Percentiles rank a stretch among this genome's conserved stretches.
These are phyloP conservation scores for Cybosia mesomella DNA, from an alignment of 2,888 invertebrate species.

Conservation along the genomic window DNA sequence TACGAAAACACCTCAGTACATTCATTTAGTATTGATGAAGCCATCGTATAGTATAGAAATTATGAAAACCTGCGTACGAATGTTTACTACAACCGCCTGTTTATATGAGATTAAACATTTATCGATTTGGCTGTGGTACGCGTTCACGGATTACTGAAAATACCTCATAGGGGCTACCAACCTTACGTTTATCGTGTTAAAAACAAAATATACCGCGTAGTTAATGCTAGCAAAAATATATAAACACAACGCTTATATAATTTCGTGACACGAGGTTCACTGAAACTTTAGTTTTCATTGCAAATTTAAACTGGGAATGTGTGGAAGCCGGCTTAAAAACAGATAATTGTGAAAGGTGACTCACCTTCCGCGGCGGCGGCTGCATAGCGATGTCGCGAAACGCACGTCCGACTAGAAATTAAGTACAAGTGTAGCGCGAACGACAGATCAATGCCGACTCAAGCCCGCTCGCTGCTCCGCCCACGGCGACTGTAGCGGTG, in stretches of 20 bases:
- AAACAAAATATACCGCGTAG: neutral
- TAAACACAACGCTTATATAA: conserved; percentile 26
- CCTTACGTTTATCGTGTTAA: neutral
- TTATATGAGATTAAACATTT: conserved; percentile 41
- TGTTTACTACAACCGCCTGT: conserved; percentile 39
- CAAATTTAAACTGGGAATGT: neutral
- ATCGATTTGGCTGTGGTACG: conserved; percentile 43
- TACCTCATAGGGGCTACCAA: conserved; percentile 2
- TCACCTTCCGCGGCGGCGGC: conserved; percentile 95
- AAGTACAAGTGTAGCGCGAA: conserved; percentile 28
- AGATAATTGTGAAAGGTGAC: conserved; percentile 46
- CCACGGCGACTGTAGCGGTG: conserved; percentile 40
- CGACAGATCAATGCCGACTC: conserved; percentile 62
- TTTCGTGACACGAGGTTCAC: conserved; percentile 20
- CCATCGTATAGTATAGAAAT: neutral
- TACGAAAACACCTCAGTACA: conserved; percentile 14
- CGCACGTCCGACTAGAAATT: conserved; percentile 37
- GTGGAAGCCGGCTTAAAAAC: neutral
- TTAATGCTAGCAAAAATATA: conserved; percentile 10
- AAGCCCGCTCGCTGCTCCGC: conserved; percentile 62
- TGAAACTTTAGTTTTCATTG: conserved; percentile 2
- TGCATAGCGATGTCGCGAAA: conserved; percentile 87
- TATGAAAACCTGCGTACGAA: neutral
- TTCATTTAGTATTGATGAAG: neutral
- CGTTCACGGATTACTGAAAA: conserved; percentile 35